A percentile compares a stretch with the other conserved stretches of the same genome.
These are phyloP conservation scores for Asarcornis scutulata DNA, from an alignment of 2,113 vertebrate genomes.

Conservation along the genomic window DNA sequence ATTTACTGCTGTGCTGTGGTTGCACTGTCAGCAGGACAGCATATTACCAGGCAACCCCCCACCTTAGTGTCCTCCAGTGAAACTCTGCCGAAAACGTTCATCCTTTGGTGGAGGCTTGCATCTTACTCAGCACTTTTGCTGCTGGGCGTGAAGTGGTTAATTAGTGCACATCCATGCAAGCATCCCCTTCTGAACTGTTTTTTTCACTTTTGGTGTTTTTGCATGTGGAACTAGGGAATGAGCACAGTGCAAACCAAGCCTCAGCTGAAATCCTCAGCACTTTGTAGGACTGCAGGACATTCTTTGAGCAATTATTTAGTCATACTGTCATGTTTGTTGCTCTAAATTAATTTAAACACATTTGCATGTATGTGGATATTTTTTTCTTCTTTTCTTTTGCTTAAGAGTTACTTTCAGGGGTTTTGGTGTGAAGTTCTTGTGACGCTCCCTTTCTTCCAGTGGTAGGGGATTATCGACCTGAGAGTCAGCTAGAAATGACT, in stretches of 20 bases:
- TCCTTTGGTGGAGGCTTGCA: background rate
- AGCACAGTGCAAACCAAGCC: background rate
- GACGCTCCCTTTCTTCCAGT: background rate
- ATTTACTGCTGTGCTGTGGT: background rate
- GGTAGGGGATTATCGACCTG: background rate
- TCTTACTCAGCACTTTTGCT: background rate
- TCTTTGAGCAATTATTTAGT: background rate
- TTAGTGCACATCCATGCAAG: background rate
- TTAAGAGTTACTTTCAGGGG: background rate
- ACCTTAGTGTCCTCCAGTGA: background rate
- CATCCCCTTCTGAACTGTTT: background rate
- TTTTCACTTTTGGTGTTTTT: background rate
- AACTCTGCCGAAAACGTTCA: background rate
- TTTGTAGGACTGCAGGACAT: background rate
- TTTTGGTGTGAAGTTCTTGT: background rate
- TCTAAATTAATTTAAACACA: conserved; percentile 17
- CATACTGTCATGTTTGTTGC: background rate
- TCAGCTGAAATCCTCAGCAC: background rate
- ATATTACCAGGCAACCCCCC: background rate
- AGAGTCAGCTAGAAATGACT: background rate
- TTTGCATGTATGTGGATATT: too few relatives aligned
- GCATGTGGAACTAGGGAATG: background rate
- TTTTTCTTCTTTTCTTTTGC: background rate
- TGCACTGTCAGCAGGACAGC: background rate
- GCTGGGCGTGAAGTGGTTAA: background rate